phyloP scores from a whole-genome alignment of 53 echinoderm and acorn worm genomes.

The Hippasteria phrygiana region DNA sequence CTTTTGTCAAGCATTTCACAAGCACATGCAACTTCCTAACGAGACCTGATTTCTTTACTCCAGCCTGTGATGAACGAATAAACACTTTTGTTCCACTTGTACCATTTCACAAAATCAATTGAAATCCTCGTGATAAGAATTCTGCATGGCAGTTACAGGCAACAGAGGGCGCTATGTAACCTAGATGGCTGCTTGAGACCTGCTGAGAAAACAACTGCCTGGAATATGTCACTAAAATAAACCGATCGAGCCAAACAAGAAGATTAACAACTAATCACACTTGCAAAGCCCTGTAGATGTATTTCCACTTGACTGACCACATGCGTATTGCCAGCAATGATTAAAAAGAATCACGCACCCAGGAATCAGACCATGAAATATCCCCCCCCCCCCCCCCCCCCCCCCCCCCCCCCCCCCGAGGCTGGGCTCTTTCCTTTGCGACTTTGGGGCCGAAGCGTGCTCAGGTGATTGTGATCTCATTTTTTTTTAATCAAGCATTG shows the following conservation, averaged over 20 bases:
- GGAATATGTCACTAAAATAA: no score
- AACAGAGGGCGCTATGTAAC: constrained; percentile 45
- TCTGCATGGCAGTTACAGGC: background rate
- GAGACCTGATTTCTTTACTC: no score
- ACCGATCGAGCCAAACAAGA: no score
- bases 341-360: background rate
- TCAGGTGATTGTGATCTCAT: background rate
- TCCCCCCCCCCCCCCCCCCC: background rate
- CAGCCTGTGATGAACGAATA: no score
- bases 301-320: background rate
- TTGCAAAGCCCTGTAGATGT: background rate
- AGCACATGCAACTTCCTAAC: no score
- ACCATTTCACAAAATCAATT: no score
- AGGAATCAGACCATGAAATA: background rate
- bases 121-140: no score
- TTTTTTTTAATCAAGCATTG: background rate
- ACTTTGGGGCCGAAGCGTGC: background rate
- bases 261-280: background rate
- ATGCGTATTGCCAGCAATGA: background rate
- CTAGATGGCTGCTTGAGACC: background rate
- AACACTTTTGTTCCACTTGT: no score
- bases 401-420: background rate
- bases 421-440: background rate
- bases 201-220: no score
- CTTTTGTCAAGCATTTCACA: no score